phyloP scores from a whole-genome alignment of 2,888 invertebrate genomes.

The Lumbricus terrestris region DNA sequence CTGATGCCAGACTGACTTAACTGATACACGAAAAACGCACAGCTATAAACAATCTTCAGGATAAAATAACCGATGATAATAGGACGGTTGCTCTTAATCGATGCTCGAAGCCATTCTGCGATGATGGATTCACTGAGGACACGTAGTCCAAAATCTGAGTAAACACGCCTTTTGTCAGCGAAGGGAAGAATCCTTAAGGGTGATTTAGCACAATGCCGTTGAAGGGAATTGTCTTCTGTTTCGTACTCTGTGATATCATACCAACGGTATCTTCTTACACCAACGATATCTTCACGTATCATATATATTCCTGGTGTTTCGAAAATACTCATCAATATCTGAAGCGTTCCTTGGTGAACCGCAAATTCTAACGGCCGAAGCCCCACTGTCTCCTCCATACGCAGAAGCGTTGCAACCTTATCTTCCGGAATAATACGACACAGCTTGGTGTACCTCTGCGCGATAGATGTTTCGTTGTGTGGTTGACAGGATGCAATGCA shows the following conservation, averaged over 20 bases:
- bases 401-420: too few relatives aligned
- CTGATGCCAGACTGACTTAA: too few relatives aligned
- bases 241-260: slow-evolving; percentile 18
- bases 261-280: background rate
- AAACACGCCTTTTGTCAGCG: too few relatives aligned
- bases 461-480: background rate
- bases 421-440: background rate
- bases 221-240: too few relatives aligned
- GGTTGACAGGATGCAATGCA: background rate
- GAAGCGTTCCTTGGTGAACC: background rate
- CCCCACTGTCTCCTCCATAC: background rate
- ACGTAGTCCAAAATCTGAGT: background rate
- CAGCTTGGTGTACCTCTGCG: background rate
- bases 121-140: background rate
- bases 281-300: background rate
- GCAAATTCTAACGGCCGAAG: background rate
- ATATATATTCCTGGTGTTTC: background rate
- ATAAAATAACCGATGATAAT: background rate
- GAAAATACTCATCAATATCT: background rate
- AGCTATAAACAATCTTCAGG: background rate
- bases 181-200: too few relatives aligned
- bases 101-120: background rate
- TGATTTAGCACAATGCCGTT: too few relatives aligned
- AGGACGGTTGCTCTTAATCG: background rate
- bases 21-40: background rate